phyloP scores from a whole-genome alignment of 2,888 invertebrate species.

The Neoscelio sp. region DNA sequence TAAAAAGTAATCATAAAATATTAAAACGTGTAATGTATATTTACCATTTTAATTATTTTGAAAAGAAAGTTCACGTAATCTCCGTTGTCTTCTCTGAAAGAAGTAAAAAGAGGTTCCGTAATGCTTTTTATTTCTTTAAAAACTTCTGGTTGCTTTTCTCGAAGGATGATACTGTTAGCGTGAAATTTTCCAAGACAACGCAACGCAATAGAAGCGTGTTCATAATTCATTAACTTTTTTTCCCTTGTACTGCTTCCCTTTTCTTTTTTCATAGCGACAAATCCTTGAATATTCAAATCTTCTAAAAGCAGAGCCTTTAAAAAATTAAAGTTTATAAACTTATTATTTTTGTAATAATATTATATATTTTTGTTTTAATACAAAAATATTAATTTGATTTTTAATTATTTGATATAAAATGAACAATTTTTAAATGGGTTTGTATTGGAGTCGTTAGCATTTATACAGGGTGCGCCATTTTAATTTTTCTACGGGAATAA shows the following conservation, averaged over 20 bases:
- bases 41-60: slow-evolving; percentile 45
- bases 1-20: not conserved
- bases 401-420: not conserved
- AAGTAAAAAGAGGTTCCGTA: slow-evolving; percentile 57
- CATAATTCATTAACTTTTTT: slow-evolving; percentile 65
- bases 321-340: no score
- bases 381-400: no score
- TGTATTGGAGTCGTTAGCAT: no score
- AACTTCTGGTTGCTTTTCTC: slow-evolving; percentile 59
- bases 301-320: slow-evolving; percentile 68
- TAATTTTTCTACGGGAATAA: no score
- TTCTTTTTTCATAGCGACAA: slow-evolving; percentile 42
- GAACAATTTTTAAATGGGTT: no score
- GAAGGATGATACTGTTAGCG: slow-evolving; percentile 69
- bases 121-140: slow-evolving; percentile 60
- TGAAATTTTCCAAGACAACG: slow-evolving; percentile 68
- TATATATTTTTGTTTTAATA: no score
- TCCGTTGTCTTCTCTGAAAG: not conserved
- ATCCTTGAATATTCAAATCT: slow-evolving; percentile 66
- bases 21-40: no score
- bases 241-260: slow-evolving; percentile 37
- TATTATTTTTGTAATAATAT: no score
- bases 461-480: no score
- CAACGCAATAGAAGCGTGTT: slow-evolving; percentile 63
- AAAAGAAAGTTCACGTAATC: not conserved